These are phyloP conservation scores for Motacilla tschutschensis DNA, from an alignment of 2,113 vertebrate species.

Conservation along the genomic window DNA sequence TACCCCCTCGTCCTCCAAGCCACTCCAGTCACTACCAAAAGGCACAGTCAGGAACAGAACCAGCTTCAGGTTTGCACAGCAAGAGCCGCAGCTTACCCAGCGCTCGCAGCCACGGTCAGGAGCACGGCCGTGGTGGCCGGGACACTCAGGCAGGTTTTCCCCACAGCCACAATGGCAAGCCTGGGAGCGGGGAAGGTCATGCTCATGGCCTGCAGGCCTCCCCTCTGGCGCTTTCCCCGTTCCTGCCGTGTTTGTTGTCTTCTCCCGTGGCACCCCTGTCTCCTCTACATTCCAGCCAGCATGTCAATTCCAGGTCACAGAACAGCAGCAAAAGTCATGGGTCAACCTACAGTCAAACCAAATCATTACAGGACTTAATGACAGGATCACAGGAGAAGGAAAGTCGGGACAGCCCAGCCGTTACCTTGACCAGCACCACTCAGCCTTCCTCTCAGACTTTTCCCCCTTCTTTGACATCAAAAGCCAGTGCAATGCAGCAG, in stretches of 20 bases:
- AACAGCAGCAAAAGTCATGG: conserved; percentile 55
- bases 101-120: conserved; percentile 37
- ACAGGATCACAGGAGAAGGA: conserved; percentile 57
- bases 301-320: conserved; percentile 63
- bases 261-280: conserved; percentile 70
- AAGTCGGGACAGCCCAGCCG: conserved; percentile 47
- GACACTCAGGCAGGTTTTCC: conserved; percentile 3
- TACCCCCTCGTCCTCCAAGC: conserved; percentile 38
- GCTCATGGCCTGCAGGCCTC: neutral
- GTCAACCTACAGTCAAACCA: conserved; percentile 12
- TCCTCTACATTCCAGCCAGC: conserved; percentile 81
- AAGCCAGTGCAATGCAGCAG: conserved; percentile 80
- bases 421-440: conserved; percentile 63
- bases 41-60: conserved; percentile 52
- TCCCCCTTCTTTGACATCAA: conserved; percentile 80
- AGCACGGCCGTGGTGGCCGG: neutral
- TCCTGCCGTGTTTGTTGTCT: conserved; percentile 73
- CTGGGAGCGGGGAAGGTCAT: conserved; percentile 39
- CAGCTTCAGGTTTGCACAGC: conserved; percentile 24
- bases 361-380: conserved; percentile 45
- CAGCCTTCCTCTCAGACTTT: conserved; percentile 81
- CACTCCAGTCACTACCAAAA: conserved; percentile 62
- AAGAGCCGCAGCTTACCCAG: conserved; percentile 37
- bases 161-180: conserved; percentile 54
- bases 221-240: conserved; percentile 62